Evolutionary conservation across 2,888 invertebrate species (phyloP), one percentile per base, ranked within the genome.

Genomic region (Magallana nippona): DNA sequence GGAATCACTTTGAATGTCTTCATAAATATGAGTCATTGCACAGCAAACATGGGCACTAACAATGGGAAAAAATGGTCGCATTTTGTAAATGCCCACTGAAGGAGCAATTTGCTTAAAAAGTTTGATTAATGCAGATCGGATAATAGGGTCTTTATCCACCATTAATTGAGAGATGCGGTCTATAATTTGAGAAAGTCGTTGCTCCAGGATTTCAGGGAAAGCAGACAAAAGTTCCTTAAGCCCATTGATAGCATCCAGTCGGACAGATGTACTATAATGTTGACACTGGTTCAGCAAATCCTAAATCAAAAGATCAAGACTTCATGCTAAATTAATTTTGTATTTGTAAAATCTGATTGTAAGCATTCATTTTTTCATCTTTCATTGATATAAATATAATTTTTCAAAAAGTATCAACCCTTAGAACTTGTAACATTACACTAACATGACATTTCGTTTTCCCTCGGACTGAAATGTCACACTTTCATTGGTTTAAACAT

Each of bases 11-110:
- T 97, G 97, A 86, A 98, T 96, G 81, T 95, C 95, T 15, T 95
- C 95, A 92, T 97, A 96, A 85, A 98, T 97, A 91, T 98, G 97
- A 0, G 98, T 98, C 97, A 98, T 97, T 0, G 97, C 97, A 95
- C 98, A 98, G 82, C 96, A 96, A 79, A 98, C 94, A 93, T 97
- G 97, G 1, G 97, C 96, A 27, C 96, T 96, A 85, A 98, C 94
- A 10, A 97, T 95, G 86, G 96, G 96, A 92, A 97, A 97, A 93
- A 97, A 97, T 13, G 98, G 97, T 63, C 95, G 81, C 13, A 93
- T 88, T 27, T 90, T 87, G 62, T 87, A 88, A 22, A 88, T 85
- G 13, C 88, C 79, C 0, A 91, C 82, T 44, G 60, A 82, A 5
- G 89, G 84, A 55, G 92, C 86, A 17, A 92, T 71, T 1, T 89